These are phyloP conservation scores for Henricia sp. DNA, from an alignment of 53 echinoderm and acorn worm genomes.

Conservation along the genomic window DNA sequence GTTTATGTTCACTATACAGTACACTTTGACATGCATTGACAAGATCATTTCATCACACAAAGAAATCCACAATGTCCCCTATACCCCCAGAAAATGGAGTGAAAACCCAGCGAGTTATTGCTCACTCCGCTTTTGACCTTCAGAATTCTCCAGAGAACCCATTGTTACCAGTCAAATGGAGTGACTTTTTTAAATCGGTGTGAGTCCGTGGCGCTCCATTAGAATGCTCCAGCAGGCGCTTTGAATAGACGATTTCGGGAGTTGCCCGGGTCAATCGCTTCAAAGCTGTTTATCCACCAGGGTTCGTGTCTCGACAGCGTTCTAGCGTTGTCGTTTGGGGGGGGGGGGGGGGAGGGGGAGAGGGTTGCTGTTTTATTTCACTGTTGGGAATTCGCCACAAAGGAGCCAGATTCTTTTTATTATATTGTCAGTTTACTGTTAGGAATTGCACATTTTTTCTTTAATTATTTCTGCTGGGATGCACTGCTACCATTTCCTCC, in stretches of 20 bases:
- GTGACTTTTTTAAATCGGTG: slow-evolving; percentile 3
- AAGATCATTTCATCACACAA: background rate
- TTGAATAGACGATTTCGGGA: slow-evolving; percentile 13
- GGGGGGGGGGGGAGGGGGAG: no score
- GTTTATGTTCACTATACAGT: no score
- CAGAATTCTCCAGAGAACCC: background rate
- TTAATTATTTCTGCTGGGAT: no score
- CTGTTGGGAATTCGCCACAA: no score
- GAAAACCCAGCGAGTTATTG: background rate
- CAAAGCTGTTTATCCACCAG: slow-evolving; percentile 45
- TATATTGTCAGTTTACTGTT: no score
- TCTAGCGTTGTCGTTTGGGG: no score
- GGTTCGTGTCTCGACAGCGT: background rate
- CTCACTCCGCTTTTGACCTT: slow-evolving; percentile 14
- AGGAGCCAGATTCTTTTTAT: no score
- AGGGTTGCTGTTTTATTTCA: no score
- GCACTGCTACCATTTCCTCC: no score
- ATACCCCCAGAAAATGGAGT: background rate
- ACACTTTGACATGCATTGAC: background rate
- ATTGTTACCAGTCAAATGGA: slow-evolving; percentile 18
- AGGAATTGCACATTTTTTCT: no score
- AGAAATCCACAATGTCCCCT: background rate
- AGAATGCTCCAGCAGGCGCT: slow-evolving; percentile 23
- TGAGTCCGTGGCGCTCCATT: background rate
- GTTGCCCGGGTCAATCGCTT: slow-evolving; percentile 22